phyloP scores from a whole-genome alignment of 2,888 invertebrate genomes.

The Druceiella hillmani region DNA sequence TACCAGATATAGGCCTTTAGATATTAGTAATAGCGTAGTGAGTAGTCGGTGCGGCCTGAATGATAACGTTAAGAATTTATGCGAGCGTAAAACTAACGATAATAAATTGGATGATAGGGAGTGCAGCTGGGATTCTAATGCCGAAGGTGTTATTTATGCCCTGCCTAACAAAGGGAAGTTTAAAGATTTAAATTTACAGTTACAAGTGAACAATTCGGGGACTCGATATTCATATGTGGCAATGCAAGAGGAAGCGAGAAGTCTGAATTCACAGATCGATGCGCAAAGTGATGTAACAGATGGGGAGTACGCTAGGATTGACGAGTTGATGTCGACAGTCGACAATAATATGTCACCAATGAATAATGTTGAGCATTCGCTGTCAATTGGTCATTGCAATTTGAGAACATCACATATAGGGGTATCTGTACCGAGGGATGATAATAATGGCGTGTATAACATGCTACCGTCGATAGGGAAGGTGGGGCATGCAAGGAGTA shows the following conservation, averaged over 20 bases:
- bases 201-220: slow-evolving; percentile 48
- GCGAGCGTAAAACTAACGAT: slow-evolving; percentile 37
- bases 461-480: slow-evolving; percentile 44
- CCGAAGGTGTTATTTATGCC: slow-evolving; percentile 49
- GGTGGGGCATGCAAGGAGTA: slow-evolving; percentile 34
- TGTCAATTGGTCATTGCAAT: slow-evolving; percentile 29
- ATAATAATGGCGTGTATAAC: slow-evolving; percentile 34
- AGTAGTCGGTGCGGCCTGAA: too few relatives aligned
- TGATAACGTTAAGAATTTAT: too few relatives aligned
- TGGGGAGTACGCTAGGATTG: slow-evolving; percentile 45
- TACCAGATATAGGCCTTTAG: too few relatives aligned
- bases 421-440: slow-evolving; percentile 29
- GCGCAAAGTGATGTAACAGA: slow-evolving; percentile 41
- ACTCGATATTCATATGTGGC: slow-evolving; percentile 47
- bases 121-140: slow-evolving; percentile 53
- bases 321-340: slow-evolving; percentile 40
- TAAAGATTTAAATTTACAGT: slow-evolving; percentile 43
- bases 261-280: slow-evolving; percentile 44
- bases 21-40: too few relatives aligned
- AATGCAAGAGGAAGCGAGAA: slow-evolving; percentile 40
- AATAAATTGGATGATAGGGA: slow-evolving; percentile 50
- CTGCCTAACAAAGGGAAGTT: slow-evolving; percentile 49
- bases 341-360: slow-evolving; percentile 47
- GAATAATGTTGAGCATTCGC: slow-evolving; percentile 28
- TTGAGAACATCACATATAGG: slow-evolving; percentile 45